Base-by-base conservation (phyloP, 2,888 invertebrate genomes). In the Yponomeuta evonymella region DNA sequence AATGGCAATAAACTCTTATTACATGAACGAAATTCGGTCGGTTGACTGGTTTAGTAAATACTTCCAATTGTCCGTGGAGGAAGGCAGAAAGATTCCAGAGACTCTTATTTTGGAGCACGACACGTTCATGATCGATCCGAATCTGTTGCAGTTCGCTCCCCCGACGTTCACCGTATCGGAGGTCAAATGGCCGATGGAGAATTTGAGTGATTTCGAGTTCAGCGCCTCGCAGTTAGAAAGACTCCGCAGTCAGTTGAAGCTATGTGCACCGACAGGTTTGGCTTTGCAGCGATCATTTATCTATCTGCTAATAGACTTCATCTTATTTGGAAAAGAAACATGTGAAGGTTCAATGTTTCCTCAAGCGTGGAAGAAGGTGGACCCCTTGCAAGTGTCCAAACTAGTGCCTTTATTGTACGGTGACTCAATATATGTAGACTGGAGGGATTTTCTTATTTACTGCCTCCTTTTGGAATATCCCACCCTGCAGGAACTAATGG, bases 371-470 rank as follows among this genome's bases (percentile, higher is more conserved):
- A 83, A 78, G 72, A 79, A 77, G 12, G 74, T 94, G 12, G 84
- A 88, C 73, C 85, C 90, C 0, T 85, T 87, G 51, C 83, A 93
- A 74, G 81, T 93, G 43, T 81, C 88, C 0, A 86, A 84, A 75
- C 75, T 94, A 62, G 86, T 94, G 0, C 80, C 79, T 70, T 75
- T 81, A 58, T 73, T 95, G 23, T 95, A 93, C 78, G 94, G 94
- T 0, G 88, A 93, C 67, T 87, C 89, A 0, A 91, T 90, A 11
- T 93, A 93, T 73, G 77, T 95, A 11, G 94, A 95, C 76, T 95
- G 95, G 95, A 93, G 93, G 76, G 95, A 95, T 80, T 95, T 95
- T 76, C 83, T 95, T 12, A 86, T 95, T 74, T 93, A 93, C 77
- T 94, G 93, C 77, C 79, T 95, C 51, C 89, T 93, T 75, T 78